phyloP scores from a whole-genome alignment of 2,113 vertebrate species.

The Oreochromis tanganicae region DNA sequence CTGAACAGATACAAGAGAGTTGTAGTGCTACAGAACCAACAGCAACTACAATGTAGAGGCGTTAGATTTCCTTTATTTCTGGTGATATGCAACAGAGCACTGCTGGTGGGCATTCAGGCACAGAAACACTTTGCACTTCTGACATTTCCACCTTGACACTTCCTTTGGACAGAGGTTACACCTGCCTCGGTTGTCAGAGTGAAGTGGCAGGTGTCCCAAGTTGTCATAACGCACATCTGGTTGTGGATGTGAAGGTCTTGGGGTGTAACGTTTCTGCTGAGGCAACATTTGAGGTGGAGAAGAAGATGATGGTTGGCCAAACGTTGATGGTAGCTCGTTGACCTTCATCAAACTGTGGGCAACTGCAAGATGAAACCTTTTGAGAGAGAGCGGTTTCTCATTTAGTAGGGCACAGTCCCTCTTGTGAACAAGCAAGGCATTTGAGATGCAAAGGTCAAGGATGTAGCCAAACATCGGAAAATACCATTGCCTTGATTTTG shows the following conservation, averaged over 20 bases:
- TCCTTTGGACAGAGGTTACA: too few species aligned
- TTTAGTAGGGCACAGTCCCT: neutral
- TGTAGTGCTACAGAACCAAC: neutral
- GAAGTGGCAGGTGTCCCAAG: too few species aligned
- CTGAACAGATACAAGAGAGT: neutral
- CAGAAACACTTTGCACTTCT: neutral
- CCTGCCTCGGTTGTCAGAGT: too few species aligned
- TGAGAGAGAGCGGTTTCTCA: neutral
- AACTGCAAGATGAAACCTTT: neutral
- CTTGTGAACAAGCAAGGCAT: neutral
- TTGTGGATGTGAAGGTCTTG: too few species aligned
- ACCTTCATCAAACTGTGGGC: neutral
- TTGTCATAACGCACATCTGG: too few species aligned
- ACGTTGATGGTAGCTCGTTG: neutral
- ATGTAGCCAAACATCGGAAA: neutral
- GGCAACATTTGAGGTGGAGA: too few species aligned
- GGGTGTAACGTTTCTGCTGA: too few species aligned
- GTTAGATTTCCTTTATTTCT: neutral
- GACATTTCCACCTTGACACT: too few species aligned
- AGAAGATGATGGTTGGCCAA: neutral
- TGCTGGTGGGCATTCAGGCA: neutral
- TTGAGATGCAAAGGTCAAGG: neutral
- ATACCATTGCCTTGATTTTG: neutral
- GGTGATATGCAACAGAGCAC: neutral
- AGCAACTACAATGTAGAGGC: neutral